Evolutionary conservation across 2,113 vertebrate species (phyloP).

Genomic region (Brachyhypopomus occidentalis): DNA sequence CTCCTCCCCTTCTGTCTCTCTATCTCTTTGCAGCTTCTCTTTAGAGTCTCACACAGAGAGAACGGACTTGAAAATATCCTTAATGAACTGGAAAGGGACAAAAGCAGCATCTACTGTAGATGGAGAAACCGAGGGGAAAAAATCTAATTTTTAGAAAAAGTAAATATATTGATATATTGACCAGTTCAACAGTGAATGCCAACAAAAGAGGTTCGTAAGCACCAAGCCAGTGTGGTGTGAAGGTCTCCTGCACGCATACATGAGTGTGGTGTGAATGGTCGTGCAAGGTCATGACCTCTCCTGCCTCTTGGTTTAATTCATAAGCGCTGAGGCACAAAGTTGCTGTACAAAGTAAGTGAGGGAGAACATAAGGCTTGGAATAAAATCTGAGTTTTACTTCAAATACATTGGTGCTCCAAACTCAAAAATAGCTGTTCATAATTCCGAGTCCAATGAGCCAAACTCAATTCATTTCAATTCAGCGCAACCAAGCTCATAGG

Average conservation of each 20-base stretch:
- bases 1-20: constrained; percentile 7
- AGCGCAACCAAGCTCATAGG: no score
- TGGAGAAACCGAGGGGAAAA: neutral
- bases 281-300: constrained; percentile 1
- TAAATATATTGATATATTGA: neutral
- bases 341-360: neutral
- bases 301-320: constrained; percentile 7
- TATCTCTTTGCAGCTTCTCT: constrained; percentile 26
- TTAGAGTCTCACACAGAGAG: neutral
- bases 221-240: neutral
- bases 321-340: constrained; percentile 16
- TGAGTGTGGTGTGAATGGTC: neutral
- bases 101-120: neutral
- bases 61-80: constrained; percentile 31
- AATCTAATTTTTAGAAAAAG: no score
- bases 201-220: neutral
- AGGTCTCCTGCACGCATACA: constrained; percentile 13
- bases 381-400: neutral
- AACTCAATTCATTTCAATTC: neutral
- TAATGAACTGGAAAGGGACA: constrained; percentile 25
- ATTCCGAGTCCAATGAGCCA: constrained; percentile 9
- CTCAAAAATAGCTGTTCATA: no score
- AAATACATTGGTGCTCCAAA: no score
- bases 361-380: neutral
- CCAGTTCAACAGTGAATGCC: neutral